These are phyloP conservation scores for Acromyrmex heyeri DNA, from an alignment of 1,140 invertebrate genomes.

Conservation along the genomic window DNA sequence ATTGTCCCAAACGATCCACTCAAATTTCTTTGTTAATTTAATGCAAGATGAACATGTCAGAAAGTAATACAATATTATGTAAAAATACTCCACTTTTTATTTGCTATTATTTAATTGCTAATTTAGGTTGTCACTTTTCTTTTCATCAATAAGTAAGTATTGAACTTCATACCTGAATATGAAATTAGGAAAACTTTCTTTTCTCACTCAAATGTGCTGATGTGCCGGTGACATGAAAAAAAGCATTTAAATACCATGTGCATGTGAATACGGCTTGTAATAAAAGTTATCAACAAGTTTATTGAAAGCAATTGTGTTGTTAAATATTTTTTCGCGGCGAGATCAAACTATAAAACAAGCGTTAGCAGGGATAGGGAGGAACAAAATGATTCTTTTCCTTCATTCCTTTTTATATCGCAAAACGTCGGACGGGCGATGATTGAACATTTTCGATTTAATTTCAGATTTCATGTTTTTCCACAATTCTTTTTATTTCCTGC, in stretches of 20 bases:
- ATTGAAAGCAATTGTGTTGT: not conserved
- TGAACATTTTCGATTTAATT: constrained; percentile 55
- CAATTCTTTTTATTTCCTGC: not conserved
- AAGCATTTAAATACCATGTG: not conserved
- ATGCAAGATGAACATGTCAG: no score
- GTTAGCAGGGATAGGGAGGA: no score
- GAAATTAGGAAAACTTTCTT: not conserved
- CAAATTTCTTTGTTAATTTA: no score
- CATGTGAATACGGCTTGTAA: not conserved
- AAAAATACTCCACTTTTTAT: no score
- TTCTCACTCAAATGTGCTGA: not conserved
- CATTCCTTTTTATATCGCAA: not conserved
- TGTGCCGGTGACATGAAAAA: not conserved
- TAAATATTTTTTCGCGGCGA: not conserved
- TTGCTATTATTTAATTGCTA: no score
- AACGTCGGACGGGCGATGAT: constrained; percentile 9
- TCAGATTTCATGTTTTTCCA: constrained; percentile 28
- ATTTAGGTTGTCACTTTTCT: no score
- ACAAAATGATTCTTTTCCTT: constrained; percentile 4
- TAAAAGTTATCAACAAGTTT: not conserved
- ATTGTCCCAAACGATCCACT: no score
- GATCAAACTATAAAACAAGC: constrained; percentile 5
- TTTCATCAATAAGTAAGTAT: no score
- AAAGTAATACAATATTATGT: no score
- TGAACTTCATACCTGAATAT: not conserved